Evolutionary conservation across 2,113 vertebrate species (phyloP).

Genomic region (Xiphophorus maculatus): DNA sequence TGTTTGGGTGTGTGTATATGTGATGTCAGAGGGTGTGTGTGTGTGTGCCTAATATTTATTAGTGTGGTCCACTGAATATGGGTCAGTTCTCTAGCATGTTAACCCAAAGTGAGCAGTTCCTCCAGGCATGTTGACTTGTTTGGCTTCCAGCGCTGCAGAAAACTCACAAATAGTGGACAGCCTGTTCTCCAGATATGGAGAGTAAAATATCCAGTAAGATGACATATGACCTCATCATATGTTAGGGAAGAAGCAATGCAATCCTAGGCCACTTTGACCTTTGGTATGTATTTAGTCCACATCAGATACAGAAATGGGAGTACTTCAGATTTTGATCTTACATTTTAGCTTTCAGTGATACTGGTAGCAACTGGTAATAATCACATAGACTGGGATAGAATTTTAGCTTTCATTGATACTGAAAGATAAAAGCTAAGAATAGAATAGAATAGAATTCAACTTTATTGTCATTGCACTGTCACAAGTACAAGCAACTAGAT

Average conservation of each 20-base stretch:
- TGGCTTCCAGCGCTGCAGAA: conserved; percentile 20
- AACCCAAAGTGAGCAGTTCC: conserved; percentile 5
- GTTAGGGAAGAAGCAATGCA: background rate
- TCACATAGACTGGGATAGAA: too few relatives aligned
- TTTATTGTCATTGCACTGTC: too few relatives aligned
- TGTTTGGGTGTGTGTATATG: conserved; percentile 23
- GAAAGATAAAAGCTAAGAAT: too few relatives aligned
- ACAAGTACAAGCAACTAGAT: too few relatives aligned
- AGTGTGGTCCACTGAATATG: conserved; percentile 16
- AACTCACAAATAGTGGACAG: background rate
- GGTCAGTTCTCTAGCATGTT: conserved; percentile 26
- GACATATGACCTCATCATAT: conserved; percentile 12
- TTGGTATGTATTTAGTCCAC: background rate
- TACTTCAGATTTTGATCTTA: too few relatives aligned
- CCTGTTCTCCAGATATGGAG: conserved; percentile 1
- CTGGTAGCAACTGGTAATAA: too few relatives aligned
- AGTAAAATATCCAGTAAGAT: too few relatives aligned
- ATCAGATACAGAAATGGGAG: background rate
- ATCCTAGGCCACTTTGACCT: conserved; percentile 33
- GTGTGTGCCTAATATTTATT: conserved; percentile 1
- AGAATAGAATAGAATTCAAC: too few relatives aligned
- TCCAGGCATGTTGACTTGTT: conserved; percentile 26
- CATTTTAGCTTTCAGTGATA: too few relatives aligned
- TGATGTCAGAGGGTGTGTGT: conserved; percentile 1
- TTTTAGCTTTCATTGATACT: too few relatives aligned